Evolutionary conservation across 23 tunicate species (phyloP), one percentile per base, ranked within the genome.

Genomic region (Ciona savignyi): DNA sequence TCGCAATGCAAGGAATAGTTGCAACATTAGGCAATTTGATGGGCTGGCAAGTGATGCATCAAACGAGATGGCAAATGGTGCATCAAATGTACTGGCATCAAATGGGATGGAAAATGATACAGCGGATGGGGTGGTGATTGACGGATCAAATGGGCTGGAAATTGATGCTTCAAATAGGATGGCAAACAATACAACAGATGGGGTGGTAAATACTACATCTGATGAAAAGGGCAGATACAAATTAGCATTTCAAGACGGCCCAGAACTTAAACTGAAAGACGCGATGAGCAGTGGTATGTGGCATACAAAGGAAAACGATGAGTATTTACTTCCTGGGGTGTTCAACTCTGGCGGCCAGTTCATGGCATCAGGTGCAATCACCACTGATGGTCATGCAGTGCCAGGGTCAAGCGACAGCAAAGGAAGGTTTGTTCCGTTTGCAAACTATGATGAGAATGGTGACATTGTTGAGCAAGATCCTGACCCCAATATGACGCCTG

Each of bases 301-400:
- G 78, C 63, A 64, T 29, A 32, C 73, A 0, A 34, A 69, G 3
- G 24, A 26, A 19, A 30, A 23, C 2, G 34, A 60, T 28, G 78
- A 73, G 66, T 81, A 48, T 34, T 81, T 60, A 31, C 60, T 81
- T 62, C 71, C 77, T 21, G 85, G 85, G 27, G 70, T 81, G 24
- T 81, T 70, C 68, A 62, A 72, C 73, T 29, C 30, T 2, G 27
- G 51, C 25, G 85, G 70, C 4, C 21, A 72, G 20, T 81, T 81
- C 48, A 73, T 62, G 28, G 72, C 85, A 1, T 62, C 78, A 1
- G 72, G 67, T 65, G 28, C 35, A 25, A 64, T 81, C 20, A 81
- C 78, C 22, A 35, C 33, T 63, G 85, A 81, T 31, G 85, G 85
- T 2, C 71, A 81, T 35, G 51, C 73, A 22, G 66, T 73, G 11